These are phyloP conservation scores for Pomatostomus ruficeps DNA, from an alignment of 2,113 vertebrate genomes.

Conservation along the genomic window DNA sequence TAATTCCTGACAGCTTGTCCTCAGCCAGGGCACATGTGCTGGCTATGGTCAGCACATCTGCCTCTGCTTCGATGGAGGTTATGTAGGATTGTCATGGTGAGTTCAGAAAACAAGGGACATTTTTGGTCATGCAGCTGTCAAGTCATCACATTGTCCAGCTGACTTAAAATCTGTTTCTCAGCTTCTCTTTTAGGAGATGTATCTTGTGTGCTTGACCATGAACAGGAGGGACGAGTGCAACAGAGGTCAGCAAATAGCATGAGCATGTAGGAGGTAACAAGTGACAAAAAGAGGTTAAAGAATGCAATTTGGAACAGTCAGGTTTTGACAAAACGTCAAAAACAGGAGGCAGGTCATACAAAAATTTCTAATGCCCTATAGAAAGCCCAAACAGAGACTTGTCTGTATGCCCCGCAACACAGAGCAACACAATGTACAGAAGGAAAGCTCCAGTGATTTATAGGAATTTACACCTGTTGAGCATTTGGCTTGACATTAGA, in stretches of 20 bases:
- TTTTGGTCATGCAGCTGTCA: background rate
- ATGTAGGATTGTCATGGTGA: background rate
- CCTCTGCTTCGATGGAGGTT: background rate
- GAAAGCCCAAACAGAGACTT: background rate
- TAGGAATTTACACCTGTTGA: conserved; percentile 45
- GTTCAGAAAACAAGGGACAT: background rate
- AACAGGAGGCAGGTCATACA: background rate
- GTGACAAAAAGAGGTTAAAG: background rate
- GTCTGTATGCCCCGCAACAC: background rate
- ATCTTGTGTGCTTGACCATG: background rate
- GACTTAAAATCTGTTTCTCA: background rate
- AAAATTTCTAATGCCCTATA: background rate
- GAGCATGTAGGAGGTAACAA: background rate
- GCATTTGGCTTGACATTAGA: conserved; percentile 44
- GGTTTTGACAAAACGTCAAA: background rate
- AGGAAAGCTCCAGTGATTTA: background rate
- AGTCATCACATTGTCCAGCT: background rate
- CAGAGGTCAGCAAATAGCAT: background rate
- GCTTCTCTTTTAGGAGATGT: background rate
- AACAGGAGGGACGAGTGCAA: background rate
- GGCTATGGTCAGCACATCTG: background rate
- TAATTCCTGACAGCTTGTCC: background rate
- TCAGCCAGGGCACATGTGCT: accelerated
- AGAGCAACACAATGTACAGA: background rate
- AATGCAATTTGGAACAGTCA: background rate